A percentile compares a stretch with the other conserved stretches of the same genome.
These are phyloP conservation scores for Unio pictorum DNA, from an alignment of 2,888 invertebrate genomes.

Conservation along the genomic window DNA sequence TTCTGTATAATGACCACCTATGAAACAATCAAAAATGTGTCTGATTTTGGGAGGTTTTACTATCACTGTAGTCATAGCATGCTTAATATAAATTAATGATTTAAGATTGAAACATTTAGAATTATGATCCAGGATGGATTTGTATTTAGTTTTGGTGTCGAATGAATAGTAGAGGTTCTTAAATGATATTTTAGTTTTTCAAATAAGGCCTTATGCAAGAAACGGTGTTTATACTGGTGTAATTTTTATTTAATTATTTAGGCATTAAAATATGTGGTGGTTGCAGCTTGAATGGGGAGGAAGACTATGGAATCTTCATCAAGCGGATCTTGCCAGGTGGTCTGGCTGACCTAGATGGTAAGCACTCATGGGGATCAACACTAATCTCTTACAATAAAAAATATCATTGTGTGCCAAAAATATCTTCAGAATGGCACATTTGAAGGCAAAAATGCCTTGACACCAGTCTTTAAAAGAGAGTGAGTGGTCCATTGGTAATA, in stretches of 20 bases:
- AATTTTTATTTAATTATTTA: conserved; percentile 17
- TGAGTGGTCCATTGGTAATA: too few species aligned
- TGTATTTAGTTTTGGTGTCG: neutral
- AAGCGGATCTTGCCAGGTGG: conserved; percentile 60
- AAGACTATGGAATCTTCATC: conserved; percentile 60
- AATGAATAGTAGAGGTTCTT: neutral
- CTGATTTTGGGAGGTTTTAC: too few species aligned
- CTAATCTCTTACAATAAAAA: neutral
- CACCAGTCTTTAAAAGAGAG: neutral
- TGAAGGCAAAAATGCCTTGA: neutral
- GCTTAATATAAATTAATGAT: too few species aligned
- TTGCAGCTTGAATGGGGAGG: conserved; percentile 51
- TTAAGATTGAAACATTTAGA: neutral
- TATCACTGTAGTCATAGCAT: too few species aligned
- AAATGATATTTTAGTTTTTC: neutral
- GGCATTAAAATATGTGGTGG: conserved; percentile 69
- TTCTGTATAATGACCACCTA: too few species aligned
- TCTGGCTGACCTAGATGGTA: conserved; percentile 58
- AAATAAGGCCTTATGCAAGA: neutral
- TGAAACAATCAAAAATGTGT: too few species aligned
- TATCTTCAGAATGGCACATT: neutral
- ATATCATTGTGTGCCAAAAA: neutral
- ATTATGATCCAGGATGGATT: neutral
- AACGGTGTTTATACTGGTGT: neutral
- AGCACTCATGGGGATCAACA: neutral